Conservation (phyloP, 2,113 vertebrate species). For the Podarcis cretensis region DNA sequence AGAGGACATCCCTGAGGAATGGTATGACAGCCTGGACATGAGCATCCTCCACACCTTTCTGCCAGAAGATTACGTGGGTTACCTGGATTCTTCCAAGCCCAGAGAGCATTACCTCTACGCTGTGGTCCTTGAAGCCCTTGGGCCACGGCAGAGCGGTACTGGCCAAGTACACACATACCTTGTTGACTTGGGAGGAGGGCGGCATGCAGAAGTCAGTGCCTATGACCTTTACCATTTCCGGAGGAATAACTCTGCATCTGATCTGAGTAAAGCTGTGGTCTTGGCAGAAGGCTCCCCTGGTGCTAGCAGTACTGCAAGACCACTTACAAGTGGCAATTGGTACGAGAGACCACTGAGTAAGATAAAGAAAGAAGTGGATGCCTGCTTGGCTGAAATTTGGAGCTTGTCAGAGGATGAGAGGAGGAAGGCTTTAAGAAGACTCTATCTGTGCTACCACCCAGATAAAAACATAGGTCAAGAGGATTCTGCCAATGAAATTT, state of each 20-base stretch:
- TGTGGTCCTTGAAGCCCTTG: slow-evolving; percentile 66
- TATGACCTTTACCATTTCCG: slow-evolving; percentile 81
- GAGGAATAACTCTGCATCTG: slow-evolving; percentile 45
- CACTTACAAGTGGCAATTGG: slow-evolving; percentile 2
- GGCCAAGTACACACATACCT: slow-evolving; percentile 64
- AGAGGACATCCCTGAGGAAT: slow-evolving; percentile 75
- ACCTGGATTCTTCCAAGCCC: slow-evolving; percentile 40
- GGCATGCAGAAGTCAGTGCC: slow-evolving; percentile 68
- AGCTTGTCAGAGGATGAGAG: slow-evolving; percentile 69
- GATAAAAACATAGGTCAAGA: slow-evolving; percentile 77
- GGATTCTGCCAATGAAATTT: slow-evolving; percentile 68
- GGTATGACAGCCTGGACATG: slow-evolving; percentile 81
- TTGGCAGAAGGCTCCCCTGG: slow-evolving; percentile 1
- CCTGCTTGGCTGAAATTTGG: slow-evolving; percentile 74
- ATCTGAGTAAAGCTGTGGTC: background rate
- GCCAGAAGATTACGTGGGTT: slow-evolving; percentile 80
- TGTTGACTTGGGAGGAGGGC: slow-evolving; percentile 70
- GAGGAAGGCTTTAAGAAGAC: slow-evolving; percentile 75
- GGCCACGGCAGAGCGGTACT: background rate
- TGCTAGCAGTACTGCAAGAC: slow-evolving; percentile 19
- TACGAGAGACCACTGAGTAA: slow-evolving; percentile 68
- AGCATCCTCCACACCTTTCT: slow-evolving; percentile 77
- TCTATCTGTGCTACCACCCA: slow-evolving; percentile 82
- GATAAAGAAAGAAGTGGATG: slow-evolving; percentile 79
- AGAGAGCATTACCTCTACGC: slow-evolving; percentile 65